phyloP scores from a whole-genome alignment of 1,140 invertebrate species.

The Drosophila truncata region DNA sequence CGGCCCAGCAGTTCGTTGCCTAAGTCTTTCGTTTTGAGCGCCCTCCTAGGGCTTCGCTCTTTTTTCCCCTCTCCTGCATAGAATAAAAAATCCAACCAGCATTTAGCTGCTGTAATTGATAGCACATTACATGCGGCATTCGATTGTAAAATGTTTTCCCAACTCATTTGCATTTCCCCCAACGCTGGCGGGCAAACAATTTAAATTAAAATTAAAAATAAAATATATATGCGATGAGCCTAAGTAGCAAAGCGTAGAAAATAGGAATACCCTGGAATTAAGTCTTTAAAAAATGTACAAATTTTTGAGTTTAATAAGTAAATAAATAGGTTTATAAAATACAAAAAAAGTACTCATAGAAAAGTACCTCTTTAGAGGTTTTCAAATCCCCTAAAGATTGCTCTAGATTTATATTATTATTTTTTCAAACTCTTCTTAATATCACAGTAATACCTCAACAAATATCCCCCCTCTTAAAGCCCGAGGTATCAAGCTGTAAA shows the following conservation, averaged over 20 bases:
- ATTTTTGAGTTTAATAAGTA: no score
- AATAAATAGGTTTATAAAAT: no score
- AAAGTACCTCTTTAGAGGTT: no score
- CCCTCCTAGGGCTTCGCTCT: slow-evolving; percentile 20
- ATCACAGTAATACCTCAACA: no score
- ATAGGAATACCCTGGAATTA: neutral
- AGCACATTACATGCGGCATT: slow-evolving; percentile 22
- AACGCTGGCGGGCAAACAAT: slow-evolving; percentile 14
- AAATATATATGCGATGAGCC: neutral
- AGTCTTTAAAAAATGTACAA: neutral
- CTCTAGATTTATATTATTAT: no score
- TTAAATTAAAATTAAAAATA: neutral
- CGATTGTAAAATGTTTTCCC: slow-evolving; percentile 19
- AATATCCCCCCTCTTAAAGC: neutral
- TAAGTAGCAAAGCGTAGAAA: neutral
- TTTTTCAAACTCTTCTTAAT: no score
- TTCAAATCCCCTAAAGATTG: no score
- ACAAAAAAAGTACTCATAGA: no score
- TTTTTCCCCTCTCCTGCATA: neutral
- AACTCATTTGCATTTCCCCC: slow-evolving; percentile 38
- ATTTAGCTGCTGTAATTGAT: slow-evolving; percentile 49
- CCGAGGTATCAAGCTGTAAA: slow-evolving; percentile 1
- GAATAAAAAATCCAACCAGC: neutral
- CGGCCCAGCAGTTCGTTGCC: slow-evolving; percentile 61
- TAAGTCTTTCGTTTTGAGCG: slow-evolving; percentile 67